Evolutionary conservation across 1,140 invertebrate species (phyloP), one percentile per base, ranked within the genome.

Genomic region (Trichonephila clavata): DNA sequence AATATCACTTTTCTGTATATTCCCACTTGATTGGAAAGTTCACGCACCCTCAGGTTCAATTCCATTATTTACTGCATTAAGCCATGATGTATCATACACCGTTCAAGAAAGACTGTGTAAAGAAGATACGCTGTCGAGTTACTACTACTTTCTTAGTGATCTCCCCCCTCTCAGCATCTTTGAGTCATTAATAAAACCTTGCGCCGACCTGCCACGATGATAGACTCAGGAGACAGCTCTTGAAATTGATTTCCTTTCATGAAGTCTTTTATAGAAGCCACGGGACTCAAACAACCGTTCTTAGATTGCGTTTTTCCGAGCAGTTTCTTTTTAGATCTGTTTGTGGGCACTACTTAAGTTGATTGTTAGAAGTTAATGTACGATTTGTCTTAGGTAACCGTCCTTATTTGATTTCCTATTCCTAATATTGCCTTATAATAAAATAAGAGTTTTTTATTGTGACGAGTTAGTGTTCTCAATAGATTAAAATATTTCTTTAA

Each of bases 241-340:
- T 83, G 39, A 83, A 83, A 83, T 83, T 83, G 81, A 83, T 83
- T 83, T 83, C 81, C 43, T 83, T 83, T 83, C 81, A 59, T 50
- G 50, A 83, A 83, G 81, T 83, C 81, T 59, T 83, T 83, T 83
- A 83, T 57, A 83, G 81, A 83, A 83, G 81, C 50, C 20, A n/a
- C 5, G 21, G 71, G 71, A 77, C 43, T 24, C 81, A 83, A 83
- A 59, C 81, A 83, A n/a, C 81, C 50, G 81, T 59, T 27, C 27
- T n/a, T 57, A 83, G 81, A 83, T 83, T 83, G 81, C 50, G n/a
- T 83, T 83, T 39, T 83, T 83, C 81, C 50, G 50, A 59, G 81
- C 43, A 43, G 50, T 50, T 59, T 50, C 81, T 57, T 83, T 59
- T 59, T n/a, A 59, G 81, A 50, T 57, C 81, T 50, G 43, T 21